Evolutionary conservation across 2,113 vertebrate genomes (phyloP).

Genomic region (Aramus guarauna): DNA sequence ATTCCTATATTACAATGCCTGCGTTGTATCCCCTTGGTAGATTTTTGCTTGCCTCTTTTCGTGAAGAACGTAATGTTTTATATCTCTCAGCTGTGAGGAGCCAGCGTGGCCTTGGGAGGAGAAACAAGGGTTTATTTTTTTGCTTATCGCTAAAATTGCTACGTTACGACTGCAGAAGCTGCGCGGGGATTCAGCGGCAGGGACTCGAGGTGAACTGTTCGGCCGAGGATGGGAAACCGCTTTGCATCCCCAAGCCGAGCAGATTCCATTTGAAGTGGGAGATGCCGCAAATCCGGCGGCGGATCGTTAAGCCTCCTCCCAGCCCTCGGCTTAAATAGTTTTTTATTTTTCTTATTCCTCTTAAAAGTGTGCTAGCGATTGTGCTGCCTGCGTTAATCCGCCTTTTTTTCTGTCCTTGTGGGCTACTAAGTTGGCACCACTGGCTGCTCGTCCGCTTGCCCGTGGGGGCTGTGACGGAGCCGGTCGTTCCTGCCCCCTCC

Average conservation of each 20-base stretch:
- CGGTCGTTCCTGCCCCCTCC: not conserved
- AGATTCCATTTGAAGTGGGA: not conserved
- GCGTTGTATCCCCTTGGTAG: fast-evolving
- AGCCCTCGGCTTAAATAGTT: fast-evolving
- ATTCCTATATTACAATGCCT: fast-evolving
- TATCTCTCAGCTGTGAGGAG: not conserved
- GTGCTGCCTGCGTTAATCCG: not conserved
- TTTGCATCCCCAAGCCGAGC: not conserved
- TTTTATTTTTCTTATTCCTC: not conserved
- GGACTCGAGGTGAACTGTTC: not conserved
- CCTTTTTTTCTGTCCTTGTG: not conserved
- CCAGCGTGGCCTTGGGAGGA: not conserved
- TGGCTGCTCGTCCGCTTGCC: not conserved
- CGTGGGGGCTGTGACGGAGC: not conserved
- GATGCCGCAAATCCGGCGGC: not conserved
- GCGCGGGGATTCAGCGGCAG: not conserved
- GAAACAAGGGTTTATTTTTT: not conserved
- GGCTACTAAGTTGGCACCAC: not conserved
- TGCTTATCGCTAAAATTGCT: not conserved
- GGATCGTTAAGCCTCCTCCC: not conserved
- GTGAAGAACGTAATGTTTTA: not conserved
- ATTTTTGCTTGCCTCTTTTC: not conserved
- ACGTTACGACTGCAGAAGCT: not conserved
- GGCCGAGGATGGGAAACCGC: not conserved
- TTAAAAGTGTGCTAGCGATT: not conserved